These are phyloP conservation scores for Bubo blakistoni DNA, from an alignment of 2,113 vertebrate genomes.

Conservation along the genomic window DNA sequence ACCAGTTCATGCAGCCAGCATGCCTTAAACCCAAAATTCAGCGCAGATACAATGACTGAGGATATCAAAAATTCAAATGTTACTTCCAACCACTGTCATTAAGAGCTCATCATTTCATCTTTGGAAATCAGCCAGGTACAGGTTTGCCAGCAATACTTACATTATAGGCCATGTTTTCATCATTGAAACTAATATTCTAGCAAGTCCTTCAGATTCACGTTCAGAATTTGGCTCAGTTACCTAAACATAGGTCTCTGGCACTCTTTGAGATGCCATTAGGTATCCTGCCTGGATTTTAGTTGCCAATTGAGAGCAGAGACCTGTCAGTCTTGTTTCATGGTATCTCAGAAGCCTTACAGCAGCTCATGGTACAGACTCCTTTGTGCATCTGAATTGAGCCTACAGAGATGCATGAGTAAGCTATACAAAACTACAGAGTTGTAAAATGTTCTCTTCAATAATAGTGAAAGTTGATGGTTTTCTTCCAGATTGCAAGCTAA, in stretches of 20 bases:
- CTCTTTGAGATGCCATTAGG: not conserved
- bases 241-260: not conserved
- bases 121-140: not conserved
- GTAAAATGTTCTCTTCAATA: not conserved
- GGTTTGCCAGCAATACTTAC: not conserved
- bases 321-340: not conserved
- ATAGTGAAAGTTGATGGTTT: not conserved
- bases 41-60: not conserved
- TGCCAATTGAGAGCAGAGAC: not conserved
- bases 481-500: not conserved
- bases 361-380: not conserved
- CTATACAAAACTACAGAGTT: not conserved
- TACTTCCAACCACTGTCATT: not conserved
- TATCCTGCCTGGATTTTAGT: not conserved
- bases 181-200: not conserved
- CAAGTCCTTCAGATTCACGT: not conserved
- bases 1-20: not conserved
- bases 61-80: not conserved
- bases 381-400: not conserved
- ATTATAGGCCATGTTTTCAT: not conserved
- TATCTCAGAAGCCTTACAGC: not conserved
- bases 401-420: not conserved
- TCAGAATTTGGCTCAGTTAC: not conserved
- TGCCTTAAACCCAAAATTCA: not conserved
- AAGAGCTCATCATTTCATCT: not conserved